Base-by-base conservation (phyloP, 2,888 invertebrate species). In the Noctua comes region DNA sequence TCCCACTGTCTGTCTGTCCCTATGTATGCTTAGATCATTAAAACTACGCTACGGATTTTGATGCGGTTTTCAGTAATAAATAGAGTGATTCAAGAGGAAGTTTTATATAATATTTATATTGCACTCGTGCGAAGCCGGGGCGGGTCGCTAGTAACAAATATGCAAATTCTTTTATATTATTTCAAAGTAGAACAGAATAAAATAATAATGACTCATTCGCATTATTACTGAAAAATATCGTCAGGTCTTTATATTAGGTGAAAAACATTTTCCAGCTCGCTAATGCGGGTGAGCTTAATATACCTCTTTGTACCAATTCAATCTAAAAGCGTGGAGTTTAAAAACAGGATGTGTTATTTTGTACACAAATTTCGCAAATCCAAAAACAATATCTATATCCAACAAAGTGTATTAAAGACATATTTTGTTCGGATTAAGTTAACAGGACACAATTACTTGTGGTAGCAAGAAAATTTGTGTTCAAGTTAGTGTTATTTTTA, bases 401-500 rank as follows among this genome's bases (percentile, higher is more conserved):
- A 13, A 59, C 16, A 69, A 46, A 57, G 40, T 51, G 2, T 46
- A 36, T 27, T 46, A 21, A 62, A n/a, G 10, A 27, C 21, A 40
- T 71, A 46, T 79, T 66, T 51, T 43, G 69, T 72, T 68, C 27
- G 5, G n/a, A 65, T 31, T 40, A 73, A 51, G 51, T 64, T 73
- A 76, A 62, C 24, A 74, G 16, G 46, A 71, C 43, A 27, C 48
- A 43, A 57, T 66, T 66, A 27, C 57, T 10, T 31, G 4, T 72
- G 65, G 40, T 27, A 46, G 21, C 59, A 70, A 68, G 24, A 76
- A 80, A 64, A 73, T 66, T 77, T 16, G 8, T 46, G 54, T 78
- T 64, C 64, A 69, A 66, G 59, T 73, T 36, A 1, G 31, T 71
- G 68, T 59, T 62, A 65, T 71, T 74, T 76, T 65, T 68, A 74